These are phyloP conservation scores for Protobothrops mucrosquamatus DNA, from an alignment of 2,113 vertebrate genomes.

Conservation along the genomic window DNA sequence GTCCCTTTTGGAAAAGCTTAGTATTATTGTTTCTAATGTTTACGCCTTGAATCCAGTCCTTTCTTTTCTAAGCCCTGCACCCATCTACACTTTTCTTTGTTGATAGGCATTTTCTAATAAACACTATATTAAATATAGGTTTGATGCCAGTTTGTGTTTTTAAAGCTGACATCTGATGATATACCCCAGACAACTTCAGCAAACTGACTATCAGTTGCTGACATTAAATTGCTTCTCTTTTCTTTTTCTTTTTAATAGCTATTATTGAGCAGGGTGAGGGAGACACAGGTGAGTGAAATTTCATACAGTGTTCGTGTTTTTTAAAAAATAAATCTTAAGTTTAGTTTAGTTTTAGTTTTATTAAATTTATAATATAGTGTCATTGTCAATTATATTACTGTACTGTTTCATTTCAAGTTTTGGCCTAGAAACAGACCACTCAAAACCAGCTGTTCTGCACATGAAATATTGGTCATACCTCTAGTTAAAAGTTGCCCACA, in stretches of 20 bases:
- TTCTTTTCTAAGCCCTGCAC: neutral
- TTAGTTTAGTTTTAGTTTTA: too few relatives aligned
- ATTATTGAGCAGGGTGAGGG: neutral
- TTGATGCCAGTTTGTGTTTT: neutral
- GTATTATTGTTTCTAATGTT: neutral
- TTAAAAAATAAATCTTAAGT: neutral
- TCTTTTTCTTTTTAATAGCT: neutral
- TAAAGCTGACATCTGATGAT: neutral
- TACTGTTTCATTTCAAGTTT: neutral
- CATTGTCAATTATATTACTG: neutral
- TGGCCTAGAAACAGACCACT: neutral
- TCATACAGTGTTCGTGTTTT: neutral
- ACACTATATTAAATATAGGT: neutral
- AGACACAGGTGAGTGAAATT: neutral
- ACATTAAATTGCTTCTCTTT: neutral
- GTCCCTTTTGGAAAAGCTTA: neutral
- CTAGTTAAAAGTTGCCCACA: neutral
- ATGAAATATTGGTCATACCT: neutral
- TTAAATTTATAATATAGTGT: neutral
- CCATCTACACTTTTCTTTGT: neutral
- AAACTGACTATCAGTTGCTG: neutral
- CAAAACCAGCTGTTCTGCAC: neutral
- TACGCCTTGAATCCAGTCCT: neutral
- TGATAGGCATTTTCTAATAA: neutral
- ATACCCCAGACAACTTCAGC: neutral